Conservation (phyloP, 2,888 invertebrate species). For the Aplocera efformata region DNA sequence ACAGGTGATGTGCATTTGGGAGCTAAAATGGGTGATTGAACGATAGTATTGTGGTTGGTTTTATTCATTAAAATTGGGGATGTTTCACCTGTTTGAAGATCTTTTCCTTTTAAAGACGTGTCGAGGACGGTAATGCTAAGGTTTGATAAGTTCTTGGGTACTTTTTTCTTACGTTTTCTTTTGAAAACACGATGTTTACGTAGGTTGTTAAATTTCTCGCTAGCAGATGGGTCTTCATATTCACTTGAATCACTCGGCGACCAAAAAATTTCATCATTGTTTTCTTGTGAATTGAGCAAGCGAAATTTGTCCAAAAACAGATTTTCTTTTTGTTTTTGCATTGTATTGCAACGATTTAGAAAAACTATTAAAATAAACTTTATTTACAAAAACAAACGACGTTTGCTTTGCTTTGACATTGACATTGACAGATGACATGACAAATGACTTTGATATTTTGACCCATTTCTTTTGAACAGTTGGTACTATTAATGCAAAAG, state of each 20-base stretch:
- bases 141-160: constrained; percentile 46
- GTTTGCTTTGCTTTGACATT: background rate
- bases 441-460: no score
- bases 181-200: constrained; percentile 36
- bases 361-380: no score
- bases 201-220: constrained; percentile 28
- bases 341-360: constrained; percentile 18
- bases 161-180: constrained; percentile 56
- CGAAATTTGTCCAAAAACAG: constrained; percentile 54
- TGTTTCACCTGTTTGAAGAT: constrained; percentile 20
- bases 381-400: no score
- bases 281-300: constrained; percentile 58
- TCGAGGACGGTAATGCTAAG: constrained; percentile 52
- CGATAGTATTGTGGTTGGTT: constrained; percentile 10
- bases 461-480: no score
- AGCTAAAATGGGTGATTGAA: constrained; percentile 39
- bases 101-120: constrained; percentile 27
- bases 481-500: no score
- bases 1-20: constrained; percentile 40
- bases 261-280: constrained; percentile 60
- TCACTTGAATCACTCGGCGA: constrained; percentile 65
- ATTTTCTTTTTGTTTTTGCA: constrained; percentile 51
- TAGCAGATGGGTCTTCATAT: constrained; percentile 41
- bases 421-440: no score
- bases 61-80: constrained; percentile 39